A percentile compares a stretch with the other conserved stretches of the same genome.
Evolutionary conservation across 2,113 vertebrate species (phyloP).

Genomic region (Mungos mungo): DNA sequence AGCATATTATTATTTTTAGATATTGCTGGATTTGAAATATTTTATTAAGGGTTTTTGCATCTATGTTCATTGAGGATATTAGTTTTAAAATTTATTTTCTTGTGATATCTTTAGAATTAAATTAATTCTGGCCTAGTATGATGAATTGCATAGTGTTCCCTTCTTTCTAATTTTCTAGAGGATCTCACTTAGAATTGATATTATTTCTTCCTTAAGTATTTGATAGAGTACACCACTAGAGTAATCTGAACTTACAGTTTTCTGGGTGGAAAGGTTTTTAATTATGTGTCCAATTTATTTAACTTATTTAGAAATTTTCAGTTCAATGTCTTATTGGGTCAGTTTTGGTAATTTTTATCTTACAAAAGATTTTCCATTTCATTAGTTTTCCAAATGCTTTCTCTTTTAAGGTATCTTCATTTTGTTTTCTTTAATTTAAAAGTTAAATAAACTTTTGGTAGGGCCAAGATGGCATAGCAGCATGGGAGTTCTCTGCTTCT

Average conservation of each 20-base stretch:
- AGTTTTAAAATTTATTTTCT: not conserved
- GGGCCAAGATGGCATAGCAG: too few species aligned
- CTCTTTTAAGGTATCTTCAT: not conserved
- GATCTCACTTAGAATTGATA: not conserved
- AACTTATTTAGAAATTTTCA: not conserved
- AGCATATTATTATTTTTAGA: not conserved
- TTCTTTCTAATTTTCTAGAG: not conserved
- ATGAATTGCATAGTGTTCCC: not conserved
- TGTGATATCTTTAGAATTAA: not conserved
- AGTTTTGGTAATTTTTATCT: not conserved
- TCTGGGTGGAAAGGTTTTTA: not conserved
- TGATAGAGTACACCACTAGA: not conserved
- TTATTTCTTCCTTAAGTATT: not conserved
- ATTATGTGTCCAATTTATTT: not conserved
- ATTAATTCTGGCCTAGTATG: not conserved
- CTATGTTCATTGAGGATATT: not conserved
- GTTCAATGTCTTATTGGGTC: not conserved
- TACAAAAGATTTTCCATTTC: not conserved
- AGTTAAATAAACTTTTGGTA: not conserved
- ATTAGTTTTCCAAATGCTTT: not conserved
- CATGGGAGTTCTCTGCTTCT: too few species aligned
- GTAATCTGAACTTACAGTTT: not conserved
- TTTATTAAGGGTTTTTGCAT: not conserved
- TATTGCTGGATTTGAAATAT: not conserved
- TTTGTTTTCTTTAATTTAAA: conserved; percentile 26